These are phyloP conservation scores for Drosophila novamexicana DNA, from an alignment of 1,140 invertebrate genomes.

Conservation along the genomic window DNA sequence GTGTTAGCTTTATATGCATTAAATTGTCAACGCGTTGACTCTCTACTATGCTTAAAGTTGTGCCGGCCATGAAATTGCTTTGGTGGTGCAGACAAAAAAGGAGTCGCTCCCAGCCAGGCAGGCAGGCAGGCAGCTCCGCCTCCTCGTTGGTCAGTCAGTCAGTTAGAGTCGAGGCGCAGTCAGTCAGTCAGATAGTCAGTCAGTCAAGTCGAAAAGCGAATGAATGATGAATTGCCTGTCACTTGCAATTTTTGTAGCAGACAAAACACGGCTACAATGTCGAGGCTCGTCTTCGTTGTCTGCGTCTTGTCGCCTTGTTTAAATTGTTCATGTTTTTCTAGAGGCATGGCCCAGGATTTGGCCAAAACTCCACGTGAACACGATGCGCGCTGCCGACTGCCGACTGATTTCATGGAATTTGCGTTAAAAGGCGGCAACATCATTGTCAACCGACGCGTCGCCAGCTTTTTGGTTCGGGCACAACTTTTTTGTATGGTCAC, in stretches of 20 bases:
- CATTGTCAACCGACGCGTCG: slow-evolving; percentile 67
- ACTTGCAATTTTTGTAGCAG: slow-evolving; percentile 81
- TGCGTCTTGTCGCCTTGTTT: slow-evolving; percentile 62
- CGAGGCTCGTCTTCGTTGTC: slow-evolving; percentile 49
- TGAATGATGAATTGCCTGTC: slow-evolving; percentile 83
- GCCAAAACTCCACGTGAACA: slow-evolving; percentile 8
- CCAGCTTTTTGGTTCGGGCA: slow-evolving; percentile 38
- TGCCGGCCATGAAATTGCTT: slow-evolving; percentile 74
- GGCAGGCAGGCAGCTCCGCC: slow-evolving; percentile 12
- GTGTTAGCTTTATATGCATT: slow-evolving; percentile 77
- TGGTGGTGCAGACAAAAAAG: slow-evolving; percentile 72
- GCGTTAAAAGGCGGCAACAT: slow-evolving; percentile 70
- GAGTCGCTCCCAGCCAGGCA: slow-evolving; percentile 47
- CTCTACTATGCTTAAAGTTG: slow-evolving; percentile 59
- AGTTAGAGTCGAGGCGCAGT: slow-evolving; percentile 10
- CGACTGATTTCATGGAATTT: slow-evolving; percentile 76
- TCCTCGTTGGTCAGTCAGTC: slow-evolving; percentile 55
- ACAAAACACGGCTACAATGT: slow-evolving; percentile 66
- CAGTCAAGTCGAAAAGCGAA: slow-evolving; percentile 66
- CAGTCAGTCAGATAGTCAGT: slow-evolving; percentile 28
- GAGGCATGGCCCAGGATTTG: slow-evolving; percentile 26
- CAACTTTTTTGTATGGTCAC: slow-evolving; percentile 47
- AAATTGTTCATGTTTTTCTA: slow-evolving; percentile 79
- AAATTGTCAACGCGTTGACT: slow-evolving; percentile 69
- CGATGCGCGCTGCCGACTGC: slow-evolving; percentile 43